Evolutionary conservation across 2,888 invertebrate genomes (phyloP).

Genomic region (Seira musarum): DNA sequence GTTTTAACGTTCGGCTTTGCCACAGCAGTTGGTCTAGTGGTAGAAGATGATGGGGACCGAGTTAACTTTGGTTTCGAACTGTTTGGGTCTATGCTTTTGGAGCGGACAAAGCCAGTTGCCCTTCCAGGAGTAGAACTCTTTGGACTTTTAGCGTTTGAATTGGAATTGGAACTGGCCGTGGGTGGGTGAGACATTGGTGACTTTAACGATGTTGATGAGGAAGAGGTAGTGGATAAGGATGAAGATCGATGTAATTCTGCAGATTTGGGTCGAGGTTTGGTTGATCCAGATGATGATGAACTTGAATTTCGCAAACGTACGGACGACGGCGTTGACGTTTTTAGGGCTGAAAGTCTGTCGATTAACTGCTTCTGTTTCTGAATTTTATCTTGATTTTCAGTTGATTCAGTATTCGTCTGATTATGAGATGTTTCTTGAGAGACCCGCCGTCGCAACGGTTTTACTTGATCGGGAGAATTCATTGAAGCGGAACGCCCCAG

Average conservation of each 20-base stretch:
- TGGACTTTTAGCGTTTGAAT: constrained; percentile 15
- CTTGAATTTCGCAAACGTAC: constrained; percentile 30
- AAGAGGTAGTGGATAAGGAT: background rate
- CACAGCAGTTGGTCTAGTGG: constrained; percentile 30
- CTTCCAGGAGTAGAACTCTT: constrained; percentile 24
- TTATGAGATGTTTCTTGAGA: too few species aligned
- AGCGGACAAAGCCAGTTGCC: constrained; percentile 39
- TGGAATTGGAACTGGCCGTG: background rate
- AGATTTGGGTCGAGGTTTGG: constrained; percentile 33
- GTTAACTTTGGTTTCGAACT: constrained; percentile 25
- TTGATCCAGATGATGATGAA: background rate
- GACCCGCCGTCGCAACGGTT: background rate
- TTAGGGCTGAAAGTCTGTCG: constrained; percentile 35
- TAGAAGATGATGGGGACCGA: background rate
- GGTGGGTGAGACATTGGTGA: background rate
- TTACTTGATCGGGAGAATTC: background rate
- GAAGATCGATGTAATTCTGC: constrained; percentile 36
- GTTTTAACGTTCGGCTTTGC: constrained; percentile 38
- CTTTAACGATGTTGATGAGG: background rate
- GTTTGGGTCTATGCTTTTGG: constrained; percentile 28
- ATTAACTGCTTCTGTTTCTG: constrained; percentile 32
- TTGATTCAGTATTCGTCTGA: background rate
- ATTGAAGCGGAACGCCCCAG: too few species aligned
- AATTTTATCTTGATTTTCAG: constrained; percentile 27
- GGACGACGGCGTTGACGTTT: constrained; percentile 12